phyloP scores from a whole-genome alignment of 2,888 invertebrate species.

The Apamea epomidion region DNA sequence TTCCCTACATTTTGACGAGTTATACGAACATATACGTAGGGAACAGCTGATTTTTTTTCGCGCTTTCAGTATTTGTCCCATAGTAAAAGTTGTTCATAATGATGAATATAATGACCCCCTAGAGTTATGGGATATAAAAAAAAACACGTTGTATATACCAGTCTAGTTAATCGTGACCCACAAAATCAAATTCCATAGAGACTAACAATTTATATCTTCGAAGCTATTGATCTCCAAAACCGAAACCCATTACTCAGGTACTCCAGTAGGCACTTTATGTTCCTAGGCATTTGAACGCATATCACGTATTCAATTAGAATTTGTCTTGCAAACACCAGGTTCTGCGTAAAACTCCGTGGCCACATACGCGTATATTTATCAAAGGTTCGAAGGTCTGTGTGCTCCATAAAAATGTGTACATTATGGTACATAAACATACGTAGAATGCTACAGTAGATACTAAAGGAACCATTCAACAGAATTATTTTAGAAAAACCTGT shows the following conservation, averaged over 20 bases:
- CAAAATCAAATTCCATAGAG: slow-evolving; percentile 9
- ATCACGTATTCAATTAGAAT: slow-evolving; percentile 67
- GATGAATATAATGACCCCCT: too few species aligned
- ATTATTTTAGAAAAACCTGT: not conserved
- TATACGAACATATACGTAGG: too few species aligned
- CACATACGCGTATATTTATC: slow-evolving; percentile 51
- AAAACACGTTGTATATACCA: too few species aligned
- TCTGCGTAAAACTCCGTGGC: slow-evolving; percentile 33
- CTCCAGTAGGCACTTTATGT: slow-evolving; percentile 30
- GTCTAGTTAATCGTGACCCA: not conserved
- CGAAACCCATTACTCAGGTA: slow-evolving; percentile 35
- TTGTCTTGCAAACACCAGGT: slow-evolving; percentile 58
- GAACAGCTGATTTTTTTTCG: too few species aligned
- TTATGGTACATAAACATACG: not conserved
- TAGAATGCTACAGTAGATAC: not conserved
- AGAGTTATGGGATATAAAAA: too few species aligned
- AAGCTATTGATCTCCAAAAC: slow-evolving; percentile 33
- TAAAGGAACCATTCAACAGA: not conserved
- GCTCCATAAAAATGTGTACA: slow-evolving; percentile 5
- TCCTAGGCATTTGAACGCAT: slow-evolving; percentile 31
- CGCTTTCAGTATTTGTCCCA: too few species aligned
- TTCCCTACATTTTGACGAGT: too few species aligned
- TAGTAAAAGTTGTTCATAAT: too few species aligned
- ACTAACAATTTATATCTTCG: not conserved
- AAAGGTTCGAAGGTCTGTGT: slow-evolving; percentile 29